Base-by-base conservation (phyloP, 2,113 vertebrate genomes). In the Lates calcarifer region DNA sequence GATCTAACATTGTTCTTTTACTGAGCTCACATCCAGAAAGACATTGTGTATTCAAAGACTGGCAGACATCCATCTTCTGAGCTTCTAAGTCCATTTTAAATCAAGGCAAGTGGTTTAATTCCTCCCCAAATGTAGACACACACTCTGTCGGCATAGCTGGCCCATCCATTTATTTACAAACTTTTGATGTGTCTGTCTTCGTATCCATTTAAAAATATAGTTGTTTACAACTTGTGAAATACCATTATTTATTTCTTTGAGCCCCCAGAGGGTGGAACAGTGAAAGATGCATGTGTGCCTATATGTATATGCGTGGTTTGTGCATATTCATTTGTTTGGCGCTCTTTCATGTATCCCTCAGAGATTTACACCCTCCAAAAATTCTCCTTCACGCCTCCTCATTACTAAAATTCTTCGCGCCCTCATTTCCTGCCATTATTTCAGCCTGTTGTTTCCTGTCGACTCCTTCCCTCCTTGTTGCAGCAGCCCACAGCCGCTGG, bases 311-410 rank as follows among this genome's bases (percentile, higher is more conserved):
- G n/a, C 24, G 33, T 61, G 47, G 49, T 69, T 69, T 77, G 43
- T 81, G 79, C 77, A 87, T 89, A 81, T 82, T 92, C 29, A 88
- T 88, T 65, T 86, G 24, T 56, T 57, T 65, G 6, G 12, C 78
- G 64, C 83, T 57, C 65, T 89, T 91, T 89, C 62, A 88, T 82
- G 83, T 85, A 58, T 64, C 79, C 81, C 69, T 80, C 39, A 61
- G 81, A 79, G 89, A 82, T 74, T 77, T 69, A 74, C 63, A 82
- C n/a, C 35, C 65, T 33, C 64, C 22, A 43, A 78, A 78, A 79
- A 84, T 77, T 81, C 51, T 56, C 66, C 66, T 66, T 66, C 37
- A 28, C 20, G 18, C 76, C 78, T 81, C 84, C 79, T 90, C 85
- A 74, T 91, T 86, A 88, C 82, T 39, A 55, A 75, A 85, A 83